Conservation (phyloP, 2,888 invertebrate genomes). For the Pardosa pseudoannulata region DNA sequence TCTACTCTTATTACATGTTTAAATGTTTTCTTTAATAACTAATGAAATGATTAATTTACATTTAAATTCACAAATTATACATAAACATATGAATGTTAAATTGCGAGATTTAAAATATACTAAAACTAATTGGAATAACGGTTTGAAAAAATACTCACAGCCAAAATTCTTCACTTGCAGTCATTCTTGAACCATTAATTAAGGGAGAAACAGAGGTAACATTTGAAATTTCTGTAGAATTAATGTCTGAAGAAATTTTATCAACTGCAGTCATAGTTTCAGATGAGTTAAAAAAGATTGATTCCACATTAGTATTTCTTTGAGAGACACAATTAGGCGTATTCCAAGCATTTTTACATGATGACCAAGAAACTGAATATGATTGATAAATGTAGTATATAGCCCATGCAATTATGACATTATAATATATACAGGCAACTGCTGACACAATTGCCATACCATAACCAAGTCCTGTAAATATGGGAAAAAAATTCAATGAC, state of each 20-base stretch:
- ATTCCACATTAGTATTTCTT: constrained; percentile 81
- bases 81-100: too few species aligned
- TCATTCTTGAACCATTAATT: constrained; percentile 28
- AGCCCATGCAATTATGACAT: constrained; percentile 98
- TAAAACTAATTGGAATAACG: too few species aligned
- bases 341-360: constrained; percentile 96
- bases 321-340: constrained; percentile 93
- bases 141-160: constrained; percentile 67
- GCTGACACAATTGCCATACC: constrained; percentile 99
- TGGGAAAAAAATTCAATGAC: too few species aligned
- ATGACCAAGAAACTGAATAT: constrained; percentile 85
- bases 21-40: too few species aligned
- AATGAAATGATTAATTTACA: too few species aligned
- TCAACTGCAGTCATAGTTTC: not conserved
- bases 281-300: not conserved
- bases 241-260: not conserved
- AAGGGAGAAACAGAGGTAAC: constrained; percentile 91
- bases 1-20: too few species aligned
- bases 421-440: constrained; percentile 99
- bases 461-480: constrained; percentile 92
- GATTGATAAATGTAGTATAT: constrained; percentile 93
- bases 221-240: not conserved
- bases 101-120: too few species aligned
- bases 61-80: too few species aligned
- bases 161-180: constrained; percentile 72